Percentiles rank a stretch among this genome's conserved stretches.
These are phyloP conservation scores for Eucriotettix oculatus DNA, from an alignment of 2,888 invertebrate species.

Conservation along the genomic window DNA sequence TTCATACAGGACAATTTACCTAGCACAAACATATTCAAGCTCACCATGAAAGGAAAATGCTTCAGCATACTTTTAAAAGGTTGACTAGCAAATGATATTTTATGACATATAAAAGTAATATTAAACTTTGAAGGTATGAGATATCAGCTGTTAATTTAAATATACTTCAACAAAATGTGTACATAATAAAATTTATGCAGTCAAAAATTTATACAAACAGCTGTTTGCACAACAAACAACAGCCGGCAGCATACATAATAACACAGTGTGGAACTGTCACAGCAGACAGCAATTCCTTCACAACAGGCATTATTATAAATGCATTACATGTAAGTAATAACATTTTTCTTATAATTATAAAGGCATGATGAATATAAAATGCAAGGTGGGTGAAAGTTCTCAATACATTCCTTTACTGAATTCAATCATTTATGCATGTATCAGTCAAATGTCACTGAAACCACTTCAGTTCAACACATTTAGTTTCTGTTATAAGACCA, in stretches of 20 bases:
- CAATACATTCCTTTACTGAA: too few relatives aligned
- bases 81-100: background rate
- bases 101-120: background rate
- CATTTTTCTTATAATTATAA: constrained; percentile 5
- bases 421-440: too few relatives aligned
- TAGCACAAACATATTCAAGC: too few relatives aligned
- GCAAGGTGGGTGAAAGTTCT: constrained; percentile 6
- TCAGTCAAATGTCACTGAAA: too few relatives aligned
- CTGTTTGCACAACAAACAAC: too few relatives aligned
- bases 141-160: background rate
- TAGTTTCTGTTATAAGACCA: too few relatives aligned
- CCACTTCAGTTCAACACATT: too few relatives aligned
- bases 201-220: too few relatives aligned
- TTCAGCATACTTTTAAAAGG: background rate
- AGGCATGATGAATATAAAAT: constrained; percentile 9
- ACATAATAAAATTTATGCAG: background rate
- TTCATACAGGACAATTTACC: too few relatives aligned
- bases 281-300: background rate
- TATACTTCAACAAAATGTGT: background rate
- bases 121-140: background rate
- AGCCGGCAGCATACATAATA: background rate
- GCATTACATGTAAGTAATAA: constrained; percentile 3
- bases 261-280: constrained; percentile 2
- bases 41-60: too few relatives aligned
- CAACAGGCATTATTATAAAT: constrained; percentile 2